Percentiles rank a stretch among this genome's conserved stretches.
Conservation (phyloP, 1,140 invertebrate genomes). For the Radopholus similis region DNA sequence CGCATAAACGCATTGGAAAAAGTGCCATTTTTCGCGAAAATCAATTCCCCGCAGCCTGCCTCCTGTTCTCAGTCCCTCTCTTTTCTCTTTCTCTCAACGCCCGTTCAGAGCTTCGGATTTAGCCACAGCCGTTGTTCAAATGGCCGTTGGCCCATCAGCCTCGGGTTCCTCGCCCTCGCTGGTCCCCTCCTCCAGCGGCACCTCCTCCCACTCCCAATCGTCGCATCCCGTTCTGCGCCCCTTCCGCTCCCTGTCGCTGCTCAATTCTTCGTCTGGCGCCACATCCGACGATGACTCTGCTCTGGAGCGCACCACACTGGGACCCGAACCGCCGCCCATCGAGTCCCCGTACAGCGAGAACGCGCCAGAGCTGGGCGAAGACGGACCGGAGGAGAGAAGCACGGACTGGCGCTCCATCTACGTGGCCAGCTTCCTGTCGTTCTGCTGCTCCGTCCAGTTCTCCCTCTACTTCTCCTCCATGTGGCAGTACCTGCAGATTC, state of each 20-base stretch:
- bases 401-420: conserved; percentile 35
- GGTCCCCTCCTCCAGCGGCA: not conserved
- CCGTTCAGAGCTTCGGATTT: too few relatives aligned
- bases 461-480: conserved; percentile 29
- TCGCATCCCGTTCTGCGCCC: not conserved
- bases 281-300: not conserved
- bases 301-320: not conserved
- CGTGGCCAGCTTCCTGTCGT: conserved; percentile 29
- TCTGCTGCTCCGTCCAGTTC: conserved; percentile 34
- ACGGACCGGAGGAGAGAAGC: not conserved
- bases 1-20: too few relatives aligned
- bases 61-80: too few relatives aligned
- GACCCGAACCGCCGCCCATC: conserved; percentile 9
- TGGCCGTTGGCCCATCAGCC: not conserved
- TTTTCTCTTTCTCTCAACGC: too few relatives aligned
- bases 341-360: not conserved
- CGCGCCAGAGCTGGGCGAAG: not conserved
- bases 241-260: not conserved
- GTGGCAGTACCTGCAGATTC: conserved; percentile 61
- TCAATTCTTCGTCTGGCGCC: not conserved
- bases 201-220: not conserved
- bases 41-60: too few relatives aligned
- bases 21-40: too few relatives aligned
- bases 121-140: too few relatives aligned
- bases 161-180: too few relatives aligned